Conservation (phyloP, 2,888 invertebrate species). For the Thecocarcelia acutangulata region DNA sequence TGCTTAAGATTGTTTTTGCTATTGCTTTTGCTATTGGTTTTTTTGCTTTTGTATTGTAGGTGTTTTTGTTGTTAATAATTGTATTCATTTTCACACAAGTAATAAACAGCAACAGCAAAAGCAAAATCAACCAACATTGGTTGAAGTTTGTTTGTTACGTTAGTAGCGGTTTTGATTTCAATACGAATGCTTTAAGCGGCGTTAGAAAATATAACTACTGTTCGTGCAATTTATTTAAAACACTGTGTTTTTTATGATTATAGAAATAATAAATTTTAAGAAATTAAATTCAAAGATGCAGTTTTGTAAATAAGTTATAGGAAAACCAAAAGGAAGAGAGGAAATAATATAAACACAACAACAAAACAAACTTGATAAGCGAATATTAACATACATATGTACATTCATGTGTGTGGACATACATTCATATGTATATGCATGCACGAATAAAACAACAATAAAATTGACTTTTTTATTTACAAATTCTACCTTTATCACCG, state of each 20-base stretch:
- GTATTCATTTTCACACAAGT: slow-evolving; percentile 40
- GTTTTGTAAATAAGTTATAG: slow-evolving; percentile 26
- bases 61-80: slow-evolving; percentile 34
- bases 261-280: slow-evolving; percentile 24
- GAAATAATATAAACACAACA: background rate
- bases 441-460: background rate
- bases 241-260: background rate
- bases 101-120: slow-evolving; percentile 51
- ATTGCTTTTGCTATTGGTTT: background rate
- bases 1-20: slow-evolving; percentile 28
- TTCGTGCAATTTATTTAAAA: slow-evolving; percentile 15
- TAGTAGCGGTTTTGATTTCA: slow-evolving; percentile 69
- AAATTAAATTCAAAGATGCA: slow-evolving; percentile 35
- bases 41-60: slow-evolving; percentile 23
- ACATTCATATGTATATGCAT: background rate
- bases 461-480: no score
- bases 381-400: background rate
- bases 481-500: no score
- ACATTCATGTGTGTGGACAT: no score
- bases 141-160: slow-evolving; percentile 49
- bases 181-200: slow-evolving; percentile 44
- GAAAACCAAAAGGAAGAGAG: background rate
- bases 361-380: slow-evolving; percentile 40
- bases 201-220: slow-evolving; percentile 4
- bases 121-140: slow-evolving; percentile 64